A percentile compares a stretch with the other conserved stretches of the same genome.
Evolutionary conservation across 1,140 invertebrate genomes (phyloP).

Genomic region (Anastatus disparis): DNA sequence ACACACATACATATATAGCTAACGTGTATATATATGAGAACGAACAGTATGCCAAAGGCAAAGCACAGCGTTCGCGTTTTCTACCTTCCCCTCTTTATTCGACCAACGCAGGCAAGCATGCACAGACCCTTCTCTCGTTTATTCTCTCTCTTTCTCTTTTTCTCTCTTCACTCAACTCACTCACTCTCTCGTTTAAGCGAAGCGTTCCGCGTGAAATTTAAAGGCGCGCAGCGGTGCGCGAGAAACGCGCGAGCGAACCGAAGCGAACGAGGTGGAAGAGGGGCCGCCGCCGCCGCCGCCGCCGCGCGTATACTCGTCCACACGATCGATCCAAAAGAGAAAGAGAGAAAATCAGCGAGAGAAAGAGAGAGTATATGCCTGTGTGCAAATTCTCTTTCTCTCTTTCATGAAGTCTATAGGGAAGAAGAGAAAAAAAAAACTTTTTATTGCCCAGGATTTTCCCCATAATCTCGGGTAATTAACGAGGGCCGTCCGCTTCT

Average conservation of each 20-base stretch:
- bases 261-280: constrained; percentile 34
- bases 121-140: not conserved
- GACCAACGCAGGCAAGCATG: no score
- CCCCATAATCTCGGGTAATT: constrained; percentile 41
- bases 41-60: no score
- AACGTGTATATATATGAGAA: no score
- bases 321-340: constrained; percentile 36
- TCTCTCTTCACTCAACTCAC: not conserved
- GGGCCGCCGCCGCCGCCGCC: no score
- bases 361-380: constrained; percentile 29
- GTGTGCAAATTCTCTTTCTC: no score
- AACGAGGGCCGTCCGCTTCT: constrained; percentile 2
- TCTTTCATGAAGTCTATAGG: no score
- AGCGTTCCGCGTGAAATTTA: constrained; percentile 25
- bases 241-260: constrained; percentile 21
- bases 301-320: not conserved
- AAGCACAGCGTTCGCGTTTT: no score
- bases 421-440: no score
- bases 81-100: no score
- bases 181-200: not conserved
- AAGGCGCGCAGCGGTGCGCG: constrained; percentile 34
- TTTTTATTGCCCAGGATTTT: constrained; percentile 35
- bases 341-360: constrained; percentile 29
- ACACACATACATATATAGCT: no score
- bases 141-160: not conserved